phyloP scores from a whole-genome alignment of 2,888 invertebrate genomes.

The Lithophane leautieri region DNA sequence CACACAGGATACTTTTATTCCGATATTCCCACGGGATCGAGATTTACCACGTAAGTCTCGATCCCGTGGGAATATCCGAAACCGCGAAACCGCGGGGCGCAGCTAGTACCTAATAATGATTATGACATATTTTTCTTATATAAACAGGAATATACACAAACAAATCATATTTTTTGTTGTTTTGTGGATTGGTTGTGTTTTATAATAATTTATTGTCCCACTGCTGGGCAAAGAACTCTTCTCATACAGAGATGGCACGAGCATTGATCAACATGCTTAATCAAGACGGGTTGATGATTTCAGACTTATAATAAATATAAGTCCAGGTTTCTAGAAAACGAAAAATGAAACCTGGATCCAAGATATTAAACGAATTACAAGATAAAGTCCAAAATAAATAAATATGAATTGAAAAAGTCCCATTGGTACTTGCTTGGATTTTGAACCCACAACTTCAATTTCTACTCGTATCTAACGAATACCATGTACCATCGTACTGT shows the following conservation, averaged over 20 bases:
- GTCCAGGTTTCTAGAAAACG: too few relatives aligned
- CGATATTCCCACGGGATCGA: too few relatives aligned
- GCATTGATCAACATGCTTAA: neutral
- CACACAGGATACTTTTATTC: too few relatives aligned
- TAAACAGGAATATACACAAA: neutral
- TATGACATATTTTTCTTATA: neutral
- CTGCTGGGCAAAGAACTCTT: too few relatives aligned
- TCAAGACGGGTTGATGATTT: neutral
- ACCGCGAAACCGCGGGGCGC: too few relatives aligned
- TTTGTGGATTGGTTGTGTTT: too few relatives aligned
- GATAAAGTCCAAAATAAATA: neutral
- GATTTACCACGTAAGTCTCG: too few relatives aligned
- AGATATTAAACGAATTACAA: too few relatives aligned
- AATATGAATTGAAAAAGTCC: neutral
- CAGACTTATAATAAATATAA: neutral
- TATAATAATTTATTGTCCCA: neutral
- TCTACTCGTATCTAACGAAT: neutral
- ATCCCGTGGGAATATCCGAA: too few relatives aligned
- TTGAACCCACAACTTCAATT: neutral
- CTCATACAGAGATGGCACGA: neutral
- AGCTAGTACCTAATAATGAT: neutral
- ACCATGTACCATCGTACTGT: neutral
- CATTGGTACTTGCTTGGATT: neutral
- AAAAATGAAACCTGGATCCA: too few relatives aligned
- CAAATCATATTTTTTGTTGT: neutral